phyloP scores from a whole-genome alignment of 2,797 vertebrate genomes.

The Salmo trutta region DNA sequence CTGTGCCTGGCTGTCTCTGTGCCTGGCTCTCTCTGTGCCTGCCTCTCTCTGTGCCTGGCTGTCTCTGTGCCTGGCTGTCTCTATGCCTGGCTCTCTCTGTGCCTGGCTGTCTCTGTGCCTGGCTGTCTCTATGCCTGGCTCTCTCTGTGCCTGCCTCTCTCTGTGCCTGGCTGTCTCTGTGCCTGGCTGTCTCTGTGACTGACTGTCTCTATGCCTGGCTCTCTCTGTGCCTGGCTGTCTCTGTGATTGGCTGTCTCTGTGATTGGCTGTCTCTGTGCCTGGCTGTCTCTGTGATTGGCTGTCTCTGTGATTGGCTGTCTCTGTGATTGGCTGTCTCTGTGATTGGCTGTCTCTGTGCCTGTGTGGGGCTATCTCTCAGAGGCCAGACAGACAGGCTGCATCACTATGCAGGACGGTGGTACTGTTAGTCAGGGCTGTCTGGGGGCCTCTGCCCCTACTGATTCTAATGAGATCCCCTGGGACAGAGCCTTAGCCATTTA shows the following conservation, averaged over 20 bases:
- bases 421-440: slow-evolving; percentile 72
- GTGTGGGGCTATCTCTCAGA: slow-evolving; percentile 62
- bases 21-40: slow-evolving; percentile 64
- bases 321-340: slow-evolving; percentile 20
- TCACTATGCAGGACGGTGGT: slow-evolving; percentile 73
- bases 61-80: too few species aligned
- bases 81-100: slow-evolving; percentile 59
- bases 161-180: slow-evolving; percentile 5
- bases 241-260: background rate
- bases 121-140: slow-evolving; percentile 64
- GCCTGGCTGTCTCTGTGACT: background rate
- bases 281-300: background rate
- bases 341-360: slow-evolving; percentile 66
- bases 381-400: slow-evolving; percentile 62
- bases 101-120: slow-evolving; percentile 34
- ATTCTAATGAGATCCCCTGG: slow-evolving; percentile 78
- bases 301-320: slow-evolving; percentile 8
- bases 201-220: background rate
- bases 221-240: too few species aligned
- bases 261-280: background rate
- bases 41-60: slow-evolving; percentile 59
- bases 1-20: slow-evolving; percentile 66
- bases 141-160: slow-evolving; percentile 71
- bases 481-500: slow-evolving; percentile 57
- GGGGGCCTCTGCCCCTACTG: slow-evolving; percentile 62